Percentiles rank a stretch among this genome's conserved stretches.
Conservation (phyloP, 2,888 invertebrate species). For the Athripsodes cinereus region DNA sequence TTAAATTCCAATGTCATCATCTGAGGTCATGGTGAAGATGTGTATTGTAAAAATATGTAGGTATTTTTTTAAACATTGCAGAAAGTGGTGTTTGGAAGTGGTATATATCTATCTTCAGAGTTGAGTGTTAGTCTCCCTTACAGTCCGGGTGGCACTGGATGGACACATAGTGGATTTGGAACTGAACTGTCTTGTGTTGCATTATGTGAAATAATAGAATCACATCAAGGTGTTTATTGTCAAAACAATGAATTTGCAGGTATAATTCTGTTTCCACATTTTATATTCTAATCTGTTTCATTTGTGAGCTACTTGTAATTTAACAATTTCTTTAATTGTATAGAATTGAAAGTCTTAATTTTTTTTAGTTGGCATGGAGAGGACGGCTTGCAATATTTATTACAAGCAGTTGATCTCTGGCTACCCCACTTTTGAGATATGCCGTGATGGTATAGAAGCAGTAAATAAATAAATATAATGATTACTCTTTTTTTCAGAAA, state of each 20-base stretch:
- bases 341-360: too few species aligned
- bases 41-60: too few species aligned
- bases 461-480: too few species aligned
- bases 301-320: too few species aligned
- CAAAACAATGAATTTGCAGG: constrained; percentile 42
- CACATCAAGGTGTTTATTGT: constrained; percentile 56
- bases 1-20: too few species aligned
- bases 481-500: constrained; percentile 34
- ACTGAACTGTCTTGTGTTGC: constrained; percentile 72
- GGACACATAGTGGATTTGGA: constrained; percentile 72
- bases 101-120: constrained; percentile 71
- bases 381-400: neutral
- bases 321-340: neutral
- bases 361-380: neutral
- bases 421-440: too few species aligned
- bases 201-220: constrained; percentile 72
- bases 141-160: constrained; percentile 66
- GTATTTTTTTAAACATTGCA: too few species aligned
- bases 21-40: too few species aligned
- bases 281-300: too few species aligned
- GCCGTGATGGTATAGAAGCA: too few species aligned
- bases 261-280: neutral
- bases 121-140: constrained; percentile 64
- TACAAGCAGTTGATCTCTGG: too few species aligned
- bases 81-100: constrained; percentile 55